Base-by-base conservation (phyloP, 2,113 vertebrate species). In the Lepisosteus oculatus region DNA sequence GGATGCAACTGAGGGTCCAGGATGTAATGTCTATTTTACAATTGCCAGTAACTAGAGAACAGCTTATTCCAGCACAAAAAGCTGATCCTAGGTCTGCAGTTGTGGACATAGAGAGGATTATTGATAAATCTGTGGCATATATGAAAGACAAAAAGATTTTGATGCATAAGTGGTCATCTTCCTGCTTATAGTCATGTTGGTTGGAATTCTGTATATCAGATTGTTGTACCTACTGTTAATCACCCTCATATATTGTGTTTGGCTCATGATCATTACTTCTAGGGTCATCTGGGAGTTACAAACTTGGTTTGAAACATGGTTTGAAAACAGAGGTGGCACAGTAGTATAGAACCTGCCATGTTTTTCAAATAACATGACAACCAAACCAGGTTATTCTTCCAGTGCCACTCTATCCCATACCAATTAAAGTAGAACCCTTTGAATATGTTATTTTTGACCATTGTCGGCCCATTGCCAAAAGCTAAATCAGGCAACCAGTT, bases 291-390 rank as follows among this genome's bases (percentile, higher is more conserved):
- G 43, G 65, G 65, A 14, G 44, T 67, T 6, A 43, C 8, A 44
- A 67, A 67, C n/a, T 67, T 67, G 13, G 9, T 13, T 47, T 67
- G 65, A 17, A 17, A 43, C 65, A 41, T 45, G 65, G 65, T 3
- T 12, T 67, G n/a, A 12, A 4, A 47, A 45, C 3, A 45, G 65
- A 67, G 5, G 44, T 66, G 41, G 65, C 42, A 2, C 2, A 42
- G 43, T 66, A 45, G 1, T 45, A 11, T 43, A 8, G 11, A 44
- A 15, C 65, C 14, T 66, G 65, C 17, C 65, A 66, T 5, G 65
- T 44, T 43, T 6, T 8, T 15, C 65, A 66, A 44, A 4, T 66
- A 2, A 44, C 11, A 5, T 0, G 65, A 12, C 4, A 66, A 43
- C 65, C 65, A 3, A 66, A 66, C 43, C 65, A 66, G 43, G 17